Evolutionary conservation across 2,888 invertebrate species (phyloP).

Genomic region (Nemotelus pantherinus): DNA sequence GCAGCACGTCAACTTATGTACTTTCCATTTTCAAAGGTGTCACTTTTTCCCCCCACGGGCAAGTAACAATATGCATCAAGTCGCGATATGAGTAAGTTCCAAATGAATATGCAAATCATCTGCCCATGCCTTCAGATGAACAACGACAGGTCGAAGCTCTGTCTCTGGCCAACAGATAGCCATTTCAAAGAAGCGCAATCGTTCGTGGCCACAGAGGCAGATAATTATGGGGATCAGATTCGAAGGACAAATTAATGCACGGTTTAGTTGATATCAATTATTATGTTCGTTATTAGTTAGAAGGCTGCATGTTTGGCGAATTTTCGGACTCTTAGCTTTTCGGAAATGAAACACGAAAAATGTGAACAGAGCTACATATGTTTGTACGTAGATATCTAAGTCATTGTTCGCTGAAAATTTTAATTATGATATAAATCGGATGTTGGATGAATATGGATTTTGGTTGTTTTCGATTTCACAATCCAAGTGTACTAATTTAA

Average conservation of each 20-base stretch:
- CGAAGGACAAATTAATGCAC: conserved; percentile 40
- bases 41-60: conserved; percentile 35
- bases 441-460: conserved; percentile 10
- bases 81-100: neutral
- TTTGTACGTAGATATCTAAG: neutral
- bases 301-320: conserved; percentile 37
- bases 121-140: neutral
- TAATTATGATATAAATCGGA: conserved; percentile 18
- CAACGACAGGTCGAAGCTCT: neutral
- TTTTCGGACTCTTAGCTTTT: neutral
- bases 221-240: conserved; percentile 37
- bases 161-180: neutral
- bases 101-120: conserved; percentile 17
- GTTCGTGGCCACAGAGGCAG: conserved; percentile 11
- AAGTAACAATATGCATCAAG: neutral
- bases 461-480: conserved; percentile 3
- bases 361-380: neutral
- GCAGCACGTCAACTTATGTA: conserved; percentile 31
- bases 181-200: neutral
- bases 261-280: conserved; percentile 17
- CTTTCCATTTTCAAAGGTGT: conserved; percentile 49
- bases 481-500: neutral
- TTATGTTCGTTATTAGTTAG: conserved; percentile 22
- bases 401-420: neutral
- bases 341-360: conserved; percentile 13